Conservation (phyloP, 2,888 invertebrate species). For the Iphiclides podalirius region DNA sequence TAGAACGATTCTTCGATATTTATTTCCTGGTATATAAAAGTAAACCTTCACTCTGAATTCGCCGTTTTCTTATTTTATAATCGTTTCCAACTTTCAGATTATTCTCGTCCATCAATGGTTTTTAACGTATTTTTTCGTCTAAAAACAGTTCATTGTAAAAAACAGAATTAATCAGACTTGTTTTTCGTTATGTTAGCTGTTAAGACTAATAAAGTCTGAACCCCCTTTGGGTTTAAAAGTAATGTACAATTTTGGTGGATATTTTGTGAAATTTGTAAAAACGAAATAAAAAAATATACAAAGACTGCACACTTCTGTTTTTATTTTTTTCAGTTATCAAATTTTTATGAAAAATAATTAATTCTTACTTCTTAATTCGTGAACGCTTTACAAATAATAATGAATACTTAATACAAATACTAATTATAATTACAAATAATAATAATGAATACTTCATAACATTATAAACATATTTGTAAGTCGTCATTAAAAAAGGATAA, state of each 20-base stretch:
- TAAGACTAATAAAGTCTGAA: slow-evolving; percentile 21
- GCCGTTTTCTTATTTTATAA: too few relatives aligned
- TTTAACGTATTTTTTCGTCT: slow-evolving; percentile 9
- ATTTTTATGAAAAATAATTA: too few relatives aligned
- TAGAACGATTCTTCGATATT: not conserved
- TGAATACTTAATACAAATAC: too few relatives aligned
- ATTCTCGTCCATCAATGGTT: slow-evolving; percentile 14
- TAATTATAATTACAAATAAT: too few relatives aligned
- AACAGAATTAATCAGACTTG: slow-evolving; percentile 8
- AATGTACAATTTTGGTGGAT: slow-evolving; percentile 23
- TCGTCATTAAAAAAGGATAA: too few relatives aligned
- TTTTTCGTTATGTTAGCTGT: slow-evolving; percentile 17
- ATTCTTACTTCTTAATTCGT: too few relatives aligned
- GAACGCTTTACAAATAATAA: too few relatives aligned
- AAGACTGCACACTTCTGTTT: slow-evolving; percentile 1
- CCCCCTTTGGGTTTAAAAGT: slow-evolving; percentile 18
- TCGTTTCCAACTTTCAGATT: not conserved
- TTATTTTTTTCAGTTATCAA: not conserved
- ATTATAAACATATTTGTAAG: too few relatives aligned
- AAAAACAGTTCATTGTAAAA: slow-evolving; percentile 12
- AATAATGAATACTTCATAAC: too few relatives aligned
- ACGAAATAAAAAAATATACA: slow-evolving; percentile 21
- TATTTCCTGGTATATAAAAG: not conserved
- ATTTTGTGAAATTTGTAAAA: slow-evolving; percentile 26
- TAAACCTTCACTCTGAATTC: too few relatives aligned